These are phyloP conservation scores for Astyanax mexicanus DNA, from an alignment of 2,797 vertebrate species.

Conservation along the genomic window DNA sequence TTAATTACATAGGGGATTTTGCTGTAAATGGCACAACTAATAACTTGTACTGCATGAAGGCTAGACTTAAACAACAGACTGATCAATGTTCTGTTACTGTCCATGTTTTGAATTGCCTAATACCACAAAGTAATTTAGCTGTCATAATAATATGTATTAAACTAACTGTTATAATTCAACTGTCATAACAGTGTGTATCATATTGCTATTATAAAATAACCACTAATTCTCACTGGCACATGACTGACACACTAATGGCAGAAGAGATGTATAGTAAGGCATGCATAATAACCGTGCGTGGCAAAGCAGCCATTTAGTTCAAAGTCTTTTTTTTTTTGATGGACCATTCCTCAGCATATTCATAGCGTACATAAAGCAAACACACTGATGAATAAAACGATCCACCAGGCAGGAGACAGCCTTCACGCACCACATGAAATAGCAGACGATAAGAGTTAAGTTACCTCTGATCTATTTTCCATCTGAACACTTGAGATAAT, in stretches of 20 bases:
- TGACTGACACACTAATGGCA: constrained; percentile 18
- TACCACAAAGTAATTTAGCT: constrained; percentile 21
- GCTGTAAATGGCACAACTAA: not conserved
- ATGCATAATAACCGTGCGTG: constrained; percentile 40
- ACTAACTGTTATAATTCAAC: constrained; percentile 17
- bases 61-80: not conserved
- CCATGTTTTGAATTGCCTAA: constrained; percentile 20
- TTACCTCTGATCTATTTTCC: constrained; percentile 66
- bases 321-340: constrained; percentile 2
- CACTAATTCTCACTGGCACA: constrained; percentile 4
- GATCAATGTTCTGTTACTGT: not conserved
- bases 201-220: constrained; percentile 22
- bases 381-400: constrained; percentile 26
- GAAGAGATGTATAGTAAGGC: constrained; percentile 10
- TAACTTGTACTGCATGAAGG: not conserved
- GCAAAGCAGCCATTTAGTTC: constrained; percentile 33
- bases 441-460: constrained; percentile 48
- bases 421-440: constrained; percentile 46
- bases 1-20: not conserved
- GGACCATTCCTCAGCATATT: not conserved
- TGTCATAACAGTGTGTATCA: constrained; percentile 12
- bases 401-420: constrained; percentile 8
- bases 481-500: constrained; percentile 74
- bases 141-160: constrained; percentile 17
- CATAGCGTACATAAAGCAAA: constrained; percentile 19